Evolutionary conservation across 2,888 invertebrate species (phyloP).

Genomic region (Pemphredon lugubris): DNA sequence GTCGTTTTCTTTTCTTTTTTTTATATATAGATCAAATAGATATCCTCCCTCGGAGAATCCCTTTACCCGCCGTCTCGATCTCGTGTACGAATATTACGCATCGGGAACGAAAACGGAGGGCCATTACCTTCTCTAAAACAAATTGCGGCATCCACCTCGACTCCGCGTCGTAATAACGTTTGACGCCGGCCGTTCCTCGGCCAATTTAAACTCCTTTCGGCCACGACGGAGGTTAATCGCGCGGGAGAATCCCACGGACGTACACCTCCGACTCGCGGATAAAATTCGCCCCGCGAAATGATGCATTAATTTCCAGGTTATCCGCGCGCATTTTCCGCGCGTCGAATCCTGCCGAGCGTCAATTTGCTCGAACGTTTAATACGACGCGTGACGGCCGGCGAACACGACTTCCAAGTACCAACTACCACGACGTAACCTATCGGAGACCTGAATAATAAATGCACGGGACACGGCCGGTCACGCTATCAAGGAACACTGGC

Average conservation of each 20-base stretch:
- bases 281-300: constrained; percentile 29
- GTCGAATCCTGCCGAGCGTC: constrained; percentile 41
- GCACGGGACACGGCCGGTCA: constrained; percentile 76
- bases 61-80: no score
- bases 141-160: no score
- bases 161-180: no score
- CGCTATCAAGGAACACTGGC: constrained; percentile 76
- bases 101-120: no score
- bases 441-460: constrained; percentile 79
- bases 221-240: not conserved
- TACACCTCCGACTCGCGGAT: constrained; percentile 2
- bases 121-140: no score
- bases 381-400: constrained; percentile 70
- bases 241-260: constrained; percentile 1
- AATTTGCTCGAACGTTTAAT: constrained; percentile 71
- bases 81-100: no score
- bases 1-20: no score
- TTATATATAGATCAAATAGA: no score
- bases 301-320: constrained; percentile 20
- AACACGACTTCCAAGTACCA: constrained; percentile 71
- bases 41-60: no score
- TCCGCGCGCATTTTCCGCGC: constrained; percentile 11
- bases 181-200: no score
- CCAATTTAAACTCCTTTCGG: not conserved
- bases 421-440: constrained; percentile 73